A percentile compares a stretch with the other conserved stretches of the same genome.
Conservation (phyloP, 1,140 invertebrate genomes). For the Calycopis cecrops region DNA sequence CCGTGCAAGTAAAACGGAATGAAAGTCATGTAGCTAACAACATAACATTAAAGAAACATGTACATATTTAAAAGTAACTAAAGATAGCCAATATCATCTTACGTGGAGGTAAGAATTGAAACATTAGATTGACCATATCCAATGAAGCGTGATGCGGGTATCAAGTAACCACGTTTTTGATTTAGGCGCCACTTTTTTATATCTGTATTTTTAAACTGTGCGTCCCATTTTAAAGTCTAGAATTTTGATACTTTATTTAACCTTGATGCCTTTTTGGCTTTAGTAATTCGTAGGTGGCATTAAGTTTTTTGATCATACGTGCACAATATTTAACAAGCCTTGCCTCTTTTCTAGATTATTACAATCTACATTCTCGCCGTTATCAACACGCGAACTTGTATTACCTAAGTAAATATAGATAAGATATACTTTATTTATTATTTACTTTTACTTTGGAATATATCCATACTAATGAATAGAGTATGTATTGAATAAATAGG, state of each 20-base stretch:
- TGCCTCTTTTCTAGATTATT: too few species aligned
- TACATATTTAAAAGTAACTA: slow-evolving; percentile 3
- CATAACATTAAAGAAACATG: background rate
- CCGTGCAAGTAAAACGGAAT: background rate
- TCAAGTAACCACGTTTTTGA: slow-evolving; percentile 8
- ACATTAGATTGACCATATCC: slow-evolving; percentile 4
- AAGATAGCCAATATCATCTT: slow-evolving; percentile 7
- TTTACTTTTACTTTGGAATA: too few species aligned
- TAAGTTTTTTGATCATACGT: background rate
- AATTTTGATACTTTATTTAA: slow-evolving; percentile 8
- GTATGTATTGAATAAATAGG: too few species aligned
- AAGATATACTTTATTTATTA: too few species aligned
- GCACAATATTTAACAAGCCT: too few species aligned
- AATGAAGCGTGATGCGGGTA: background rate
- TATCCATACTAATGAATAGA: too few species aligned
- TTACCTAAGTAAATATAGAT: too few species aligned
- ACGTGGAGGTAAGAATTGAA: slow-evolving; percentile 6
- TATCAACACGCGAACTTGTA: too few species aligned
- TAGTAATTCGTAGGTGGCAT: slow-evolving; percentile 1
- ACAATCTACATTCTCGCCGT: too few species aligned
- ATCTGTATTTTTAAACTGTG: background rate
- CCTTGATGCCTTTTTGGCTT: background rate
- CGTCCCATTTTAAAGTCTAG: slow-evolving; percentile 1
- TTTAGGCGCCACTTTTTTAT: slow-evolving; percentile 11
- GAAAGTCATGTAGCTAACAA: slow-evolving; percentile 1